phyloP scores from a whole-genome alignment of 2,888 invertebrate genomes.

The Ophion costatus region DNA sequence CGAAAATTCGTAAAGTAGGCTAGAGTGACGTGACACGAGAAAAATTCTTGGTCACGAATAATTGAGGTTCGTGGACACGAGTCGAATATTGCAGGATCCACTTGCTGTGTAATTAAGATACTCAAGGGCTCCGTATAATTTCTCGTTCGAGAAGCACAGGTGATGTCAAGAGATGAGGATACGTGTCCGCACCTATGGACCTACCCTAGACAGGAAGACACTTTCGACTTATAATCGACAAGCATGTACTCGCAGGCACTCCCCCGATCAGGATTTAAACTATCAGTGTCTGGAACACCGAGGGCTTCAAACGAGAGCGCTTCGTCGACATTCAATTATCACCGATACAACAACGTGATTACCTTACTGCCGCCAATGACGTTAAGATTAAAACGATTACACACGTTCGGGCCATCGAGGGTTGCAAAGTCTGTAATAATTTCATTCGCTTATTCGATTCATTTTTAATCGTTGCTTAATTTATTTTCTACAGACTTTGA shows the following conservation, averaged over 20 bases:
- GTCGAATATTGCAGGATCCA: slow-evolving; percentile 13
- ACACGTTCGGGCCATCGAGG: neutral
- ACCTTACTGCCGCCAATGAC: neutral
- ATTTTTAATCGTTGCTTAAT: neutral
- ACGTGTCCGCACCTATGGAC: slow-evolving; percentile 36
- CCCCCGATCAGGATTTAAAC: slow-evolving; percentile 30
- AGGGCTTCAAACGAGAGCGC: slow-evolving; percentile 40
- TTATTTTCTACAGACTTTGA: neutral
- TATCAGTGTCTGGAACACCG: slow-evolving; percentile 22
- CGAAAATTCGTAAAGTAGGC: neutral
- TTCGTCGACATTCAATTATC: slow-evolving; percentile 33
- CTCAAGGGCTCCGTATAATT: slow-evolving; percentile 38
- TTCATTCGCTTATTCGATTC: neutral
- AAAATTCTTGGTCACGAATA: neutral
- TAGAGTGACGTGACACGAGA: neutral
- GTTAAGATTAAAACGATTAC: neutral
- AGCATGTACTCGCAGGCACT: slow-evolving; percentile 10
- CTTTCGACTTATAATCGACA: neutral
- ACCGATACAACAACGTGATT: slow-evolving; percentile 9
- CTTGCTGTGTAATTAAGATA: slow-evolving; percentile 20
- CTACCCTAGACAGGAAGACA: slow-evolving; percentile 16
- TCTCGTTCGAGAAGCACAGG: slow-evolving; percentile 32
- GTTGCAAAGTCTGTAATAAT: neutral
- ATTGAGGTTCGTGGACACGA: slow-evolving; percentile 43
- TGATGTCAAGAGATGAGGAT: slow-evolving; percentile 55